Conservation (phyloP, 2,113 vertebrate genomes). For the Dipodomys merriami region DNA sequence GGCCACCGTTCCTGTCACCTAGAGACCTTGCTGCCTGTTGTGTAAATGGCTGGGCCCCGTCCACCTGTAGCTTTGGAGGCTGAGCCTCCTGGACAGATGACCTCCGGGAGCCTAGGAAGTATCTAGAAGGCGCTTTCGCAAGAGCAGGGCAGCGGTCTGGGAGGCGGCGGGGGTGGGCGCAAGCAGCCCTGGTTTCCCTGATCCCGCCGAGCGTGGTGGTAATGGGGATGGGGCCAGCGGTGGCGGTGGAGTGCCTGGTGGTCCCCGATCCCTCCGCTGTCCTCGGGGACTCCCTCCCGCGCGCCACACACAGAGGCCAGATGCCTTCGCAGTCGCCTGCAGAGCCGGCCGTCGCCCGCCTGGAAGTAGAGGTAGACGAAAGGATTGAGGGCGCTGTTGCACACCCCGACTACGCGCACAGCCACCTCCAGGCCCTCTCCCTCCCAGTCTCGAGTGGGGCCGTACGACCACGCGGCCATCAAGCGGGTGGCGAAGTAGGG, state of each 20-base stretch:
- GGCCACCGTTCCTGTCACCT: background rate
- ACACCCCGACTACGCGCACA: constrained; percentile 77
- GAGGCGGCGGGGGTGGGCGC: constrained; percentile 69
- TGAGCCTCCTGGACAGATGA: background rate
- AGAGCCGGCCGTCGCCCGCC: constrained; percentile 8
- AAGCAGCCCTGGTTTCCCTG: background rate
- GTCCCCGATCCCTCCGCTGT: background rate
- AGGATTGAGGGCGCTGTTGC: constrained; percentile 83
- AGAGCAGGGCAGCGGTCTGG: constrained; percentile 66
- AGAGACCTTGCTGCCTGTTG: background rate
- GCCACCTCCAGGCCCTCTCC: constrained; percentile 65
- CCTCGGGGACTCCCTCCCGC: background rate
- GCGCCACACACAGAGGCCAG: constrained; percentile 35
- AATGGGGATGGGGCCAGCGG: constrained; percentile 77
- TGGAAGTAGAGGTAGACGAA: constrained; percentile 85
- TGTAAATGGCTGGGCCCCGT: background rate
- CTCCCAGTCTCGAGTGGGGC: constrained; percentile 42
- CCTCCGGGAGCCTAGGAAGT: background rate
- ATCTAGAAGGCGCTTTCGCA: constrained; percentile 77
- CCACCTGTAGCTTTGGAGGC: background rate
- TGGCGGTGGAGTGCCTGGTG: constrained; percentile 69
- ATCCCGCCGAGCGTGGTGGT: constrained; percentile 71
- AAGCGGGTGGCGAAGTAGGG: constrained; percentile 82
- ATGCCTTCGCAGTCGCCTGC: constrained; percentile 37
- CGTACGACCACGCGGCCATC: constrained; percentile 71